Conservation (phyloP, 2,888 invertebrate genomes). For the Plebejus melissa region DNA sequence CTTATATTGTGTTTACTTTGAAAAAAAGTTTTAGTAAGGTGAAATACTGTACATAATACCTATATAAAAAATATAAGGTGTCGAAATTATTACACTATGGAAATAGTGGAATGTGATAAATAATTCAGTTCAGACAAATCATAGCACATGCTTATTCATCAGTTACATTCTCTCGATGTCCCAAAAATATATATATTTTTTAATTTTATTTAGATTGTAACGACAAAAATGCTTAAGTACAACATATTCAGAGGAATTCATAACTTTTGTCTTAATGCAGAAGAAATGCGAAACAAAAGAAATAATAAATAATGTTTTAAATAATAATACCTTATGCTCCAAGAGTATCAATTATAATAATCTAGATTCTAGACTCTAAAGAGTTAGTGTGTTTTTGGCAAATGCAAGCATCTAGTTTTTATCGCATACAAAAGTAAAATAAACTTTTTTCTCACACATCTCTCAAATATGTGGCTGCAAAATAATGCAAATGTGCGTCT, state of each 20-base stretch:
- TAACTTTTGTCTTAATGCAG: background rate
- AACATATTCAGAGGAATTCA: background rate
- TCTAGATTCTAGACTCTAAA: background rate
- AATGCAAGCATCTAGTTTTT: background rate
- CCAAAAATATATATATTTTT: background rate
- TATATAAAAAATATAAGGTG: background rate
- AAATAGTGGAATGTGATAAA: slow-evolving; percentile 3
- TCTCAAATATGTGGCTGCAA: background rate
- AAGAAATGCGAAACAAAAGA: background rate
- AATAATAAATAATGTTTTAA: background rate
- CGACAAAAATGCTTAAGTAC: slow-evolving; percentile 10
- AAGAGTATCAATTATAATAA: background rate
- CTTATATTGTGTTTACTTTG: too few relatives aligned
- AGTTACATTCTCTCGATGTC: background rate
- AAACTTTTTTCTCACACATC: background rate
- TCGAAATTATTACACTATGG: background rate
- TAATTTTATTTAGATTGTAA: background rate
- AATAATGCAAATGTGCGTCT: background rate
- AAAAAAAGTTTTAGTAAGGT: too few relatives aligned
- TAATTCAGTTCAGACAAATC: background rate
- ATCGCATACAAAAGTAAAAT: background rate
- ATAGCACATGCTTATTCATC: background rate
- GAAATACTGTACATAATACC: too few relatives aligned
- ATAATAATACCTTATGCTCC: background rate
- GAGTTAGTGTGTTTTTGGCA: background rate